Conservation (phyloP, 2,113 vertebrate genomes). For the Oryzias curvinotus region DNA sequence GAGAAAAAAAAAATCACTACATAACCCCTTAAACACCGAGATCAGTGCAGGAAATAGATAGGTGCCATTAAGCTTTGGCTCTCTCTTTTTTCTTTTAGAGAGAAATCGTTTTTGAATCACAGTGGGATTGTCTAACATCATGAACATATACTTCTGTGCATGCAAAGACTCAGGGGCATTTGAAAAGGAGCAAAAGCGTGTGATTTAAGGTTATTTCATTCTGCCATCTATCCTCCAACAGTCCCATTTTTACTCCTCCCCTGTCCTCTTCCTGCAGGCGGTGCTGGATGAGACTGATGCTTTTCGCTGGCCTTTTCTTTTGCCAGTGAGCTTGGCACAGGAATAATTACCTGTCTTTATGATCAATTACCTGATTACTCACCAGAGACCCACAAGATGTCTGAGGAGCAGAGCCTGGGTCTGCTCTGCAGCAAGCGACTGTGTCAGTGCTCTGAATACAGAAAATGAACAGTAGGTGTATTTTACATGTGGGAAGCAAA, state of each 20-base stretch:
- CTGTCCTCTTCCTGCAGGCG: slow-evolving; percentile 57
- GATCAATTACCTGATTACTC: slow-evolving; percentile 83
- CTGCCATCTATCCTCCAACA: slow-evolving; percentile 48
- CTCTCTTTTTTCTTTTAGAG: not conserved
- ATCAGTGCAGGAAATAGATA: slow-evolving; percentile 16
- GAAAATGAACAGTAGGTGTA: slow-evolving; percentile 7
- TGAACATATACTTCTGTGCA: slow-evolving; percentile 26
- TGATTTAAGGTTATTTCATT: slow-evolving; percentile 51
- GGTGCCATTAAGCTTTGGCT: slow-evolving; percentile 17
- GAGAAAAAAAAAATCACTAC: slow-evolving; percentile 25
- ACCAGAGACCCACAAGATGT: slow-evolving; percentile 70
- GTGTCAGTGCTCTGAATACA: slow-evolving; percentile 24
- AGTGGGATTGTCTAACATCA: slow-evolving; percentile 23
- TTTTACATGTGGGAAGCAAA: slow-evolving; percentile 31
- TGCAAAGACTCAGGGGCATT: slow-evolving; percentile 15
- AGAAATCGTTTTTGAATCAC: slow-evolving; percentile 20
- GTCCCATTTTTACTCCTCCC: slow-evolving; percentile 55
- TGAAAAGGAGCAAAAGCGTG: slow-evolving; percentile 7
- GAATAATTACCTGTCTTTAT: slow-evolving; percentile 82
- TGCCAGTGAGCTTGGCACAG: slow-evolving; percentile 72
- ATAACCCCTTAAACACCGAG: slow-evolving; percentile 20
- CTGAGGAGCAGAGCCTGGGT: slow-evolving; percentile 44
- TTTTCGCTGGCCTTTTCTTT: slow-evolving; percentile 70
- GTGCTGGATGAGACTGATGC: slow-evolving; percentile 63
- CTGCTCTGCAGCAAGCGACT: slow-evolving; percentile 19